Evolutionary conservation across 2,797 vertebrate species (phyloP), one percentile per base, ranked within the genome.

Genomic region (Orestias chungarensis): DNA sequence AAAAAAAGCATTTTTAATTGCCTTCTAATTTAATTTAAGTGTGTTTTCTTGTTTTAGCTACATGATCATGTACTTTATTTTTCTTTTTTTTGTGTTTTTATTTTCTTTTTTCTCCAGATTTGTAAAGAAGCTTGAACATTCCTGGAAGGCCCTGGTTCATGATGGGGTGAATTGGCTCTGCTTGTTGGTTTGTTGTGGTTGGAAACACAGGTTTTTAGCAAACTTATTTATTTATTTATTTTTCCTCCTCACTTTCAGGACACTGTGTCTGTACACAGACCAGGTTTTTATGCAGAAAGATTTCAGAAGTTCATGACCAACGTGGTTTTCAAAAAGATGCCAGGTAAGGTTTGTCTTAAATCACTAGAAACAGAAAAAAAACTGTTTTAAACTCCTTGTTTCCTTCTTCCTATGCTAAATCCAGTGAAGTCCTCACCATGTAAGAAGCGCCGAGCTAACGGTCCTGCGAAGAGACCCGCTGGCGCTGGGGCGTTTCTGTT

Each of bases 291-390:
- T 0, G 96, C 97, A 0, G 98, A 99, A 0, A 92, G 98, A 20
- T 99, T 99, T 91, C 95, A 97, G 71, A 96, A 88, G 71, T 98
- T 99, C 91, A 99, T 99, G 97, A 97, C 96, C 90, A 94, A 38
- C 76, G 92, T 88, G 0, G 96, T 96, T 15, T 99, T 99, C 91
- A 97, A 75, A 87, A 97, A 95, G 77, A 88, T 94, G 29, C 77
- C 88, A 6, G 18, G 98, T 98, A 89, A 95, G 14, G 95, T 80
- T 70, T 25, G 29, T 23, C 2, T 25, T 65, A 4, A 35, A 10
- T 80, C 2, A 40, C 4, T 71, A 6, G 44, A 12, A 67, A 3
- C 20, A 47, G 8, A 4, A 64, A 27, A 50, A 18, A n/a, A 54
- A 59, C 33, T 14, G 5, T 54, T 23, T 57, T 40, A 49, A 31